These are phyloP conservation scores for Scalopus aquaticus DNA, from an alignment of 2,113 vertebrate species.

Conservation along the genomic window DNA sequence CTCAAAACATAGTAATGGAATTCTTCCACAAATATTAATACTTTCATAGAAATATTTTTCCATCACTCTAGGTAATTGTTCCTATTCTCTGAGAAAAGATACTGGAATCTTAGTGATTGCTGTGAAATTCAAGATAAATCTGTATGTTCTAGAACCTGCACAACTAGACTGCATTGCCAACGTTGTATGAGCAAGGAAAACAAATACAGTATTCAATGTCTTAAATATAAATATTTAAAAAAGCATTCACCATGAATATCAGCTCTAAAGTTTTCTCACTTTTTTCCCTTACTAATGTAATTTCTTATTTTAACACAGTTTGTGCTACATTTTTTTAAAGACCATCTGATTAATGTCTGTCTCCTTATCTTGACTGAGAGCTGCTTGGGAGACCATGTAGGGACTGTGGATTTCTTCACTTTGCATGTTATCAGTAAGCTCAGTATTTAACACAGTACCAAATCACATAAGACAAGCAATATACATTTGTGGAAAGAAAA, in stretches of 20 bases:
- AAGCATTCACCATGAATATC: not conserved
- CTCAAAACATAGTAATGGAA: not conserved
- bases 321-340: not conserved
- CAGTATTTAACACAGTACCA: not conserved
- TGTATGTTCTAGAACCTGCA: not conserved
- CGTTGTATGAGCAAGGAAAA: not conserved
- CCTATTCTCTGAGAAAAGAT: not conserved
- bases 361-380: not conserved
- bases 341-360: not conserved
- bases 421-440: not conserved
- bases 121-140: not conserved
- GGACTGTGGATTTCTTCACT: not conserved
- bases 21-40: not conserved
- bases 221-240: slow-evolving; percentile 23
- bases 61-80: not conserved
- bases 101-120: not conserved
- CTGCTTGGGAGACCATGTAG: not conserved
- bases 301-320: not conserved
- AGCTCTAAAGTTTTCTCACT: not conserved
- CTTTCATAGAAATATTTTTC: not conserved
- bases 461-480: not conserved
- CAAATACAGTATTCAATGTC: not conserved
- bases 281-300: not conserved
- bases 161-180: not conserved
- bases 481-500: not conserved